Evolutionary conservation across 2,888 invertebrate genomes (phyloP), one percentile per base, ranked within the genome.

Genomic region (Clostera curtula): DNA sequence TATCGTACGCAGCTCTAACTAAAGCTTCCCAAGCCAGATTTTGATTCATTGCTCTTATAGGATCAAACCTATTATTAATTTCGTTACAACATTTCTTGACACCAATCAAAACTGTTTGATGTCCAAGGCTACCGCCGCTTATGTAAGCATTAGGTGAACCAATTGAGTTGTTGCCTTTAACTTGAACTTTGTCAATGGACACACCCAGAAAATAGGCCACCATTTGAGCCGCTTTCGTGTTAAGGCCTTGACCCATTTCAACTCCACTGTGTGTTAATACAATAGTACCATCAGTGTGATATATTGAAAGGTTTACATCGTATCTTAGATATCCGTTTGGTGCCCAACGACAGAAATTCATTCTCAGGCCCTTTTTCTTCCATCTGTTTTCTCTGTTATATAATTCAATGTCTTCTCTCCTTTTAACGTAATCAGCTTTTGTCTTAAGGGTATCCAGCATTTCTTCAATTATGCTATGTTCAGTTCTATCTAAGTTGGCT

Each of bases 221-320:
- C 1, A 89, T 87, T 74, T 90, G 90, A 4, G 86, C 85, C 1
- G 86, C 86, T 87, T 90, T 70, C 2, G 91, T 92, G 37, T 92
- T 71, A 18, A 92, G 79, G 1, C 92, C 92, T 74, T 93, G 92
- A 0, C 92, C 92, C 58, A 87, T 82, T 68, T 90, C 90, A 14
- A 88, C 69, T 2, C 88, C 89, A 13, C 86, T 87, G 39, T 90
- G 90, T 1, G 83, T 62, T n/a, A 92, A 75, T 2, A 86, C 73
- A 1, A 92, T 89, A 4, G 86, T 83, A 1, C 87, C 89, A 49
- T 92, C 85, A 2, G 86, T 82, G 6, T 89, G 82, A 49, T 85
- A 91, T 29, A 93, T 11, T 5, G 88, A 83, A 7, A 91, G 67
- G 27, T 80, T 66, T 0, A 85, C 75, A 38, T 83, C 85, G 18